Conservation (phyloP, 2,888 invertebrate genomes). For the Eubasilissa splendida region DNA sequence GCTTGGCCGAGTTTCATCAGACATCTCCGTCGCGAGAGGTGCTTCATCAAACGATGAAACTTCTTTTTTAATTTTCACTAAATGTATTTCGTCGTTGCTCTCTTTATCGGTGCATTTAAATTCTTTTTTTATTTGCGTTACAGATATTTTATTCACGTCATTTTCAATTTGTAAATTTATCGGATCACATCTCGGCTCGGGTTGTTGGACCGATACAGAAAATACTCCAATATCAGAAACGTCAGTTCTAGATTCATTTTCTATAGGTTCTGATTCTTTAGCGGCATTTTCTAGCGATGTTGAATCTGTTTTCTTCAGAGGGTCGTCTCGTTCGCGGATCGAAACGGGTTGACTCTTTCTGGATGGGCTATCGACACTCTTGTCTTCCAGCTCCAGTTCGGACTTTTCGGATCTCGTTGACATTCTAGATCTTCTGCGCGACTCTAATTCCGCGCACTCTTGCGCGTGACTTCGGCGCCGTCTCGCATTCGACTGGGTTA, state of each 20-base stretch:
- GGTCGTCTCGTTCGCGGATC: background rate
- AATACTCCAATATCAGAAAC: background rate
- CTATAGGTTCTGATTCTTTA: background rate
- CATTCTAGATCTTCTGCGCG: slow-evolving; percentile 1
- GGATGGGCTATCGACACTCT: background rate
- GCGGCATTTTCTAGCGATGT: background rate
- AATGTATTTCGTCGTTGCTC: background rate
- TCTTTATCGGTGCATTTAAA: background rate
- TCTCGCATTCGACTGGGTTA: slow-evolving; percentile 33
- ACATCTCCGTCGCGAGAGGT: background rate
- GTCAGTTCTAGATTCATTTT: background rate
- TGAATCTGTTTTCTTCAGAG: background rate
- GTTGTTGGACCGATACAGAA: background rate
- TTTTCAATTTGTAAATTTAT: background rate
- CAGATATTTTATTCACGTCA: background rate
- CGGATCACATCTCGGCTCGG: background rate
- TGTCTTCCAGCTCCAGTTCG: background rate
- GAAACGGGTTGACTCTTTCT: background rate
- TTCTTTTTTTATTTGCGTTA: slow-evolving; percentile 10
- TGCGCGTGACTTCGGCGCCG: slow-evolving; percentile 20
- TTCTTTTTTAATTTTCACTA: slow-evolving; percentile 22
- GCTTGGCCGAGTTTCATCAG: too few species aligned
- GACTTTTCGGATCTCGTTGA: slow-evolving; percentile 24
- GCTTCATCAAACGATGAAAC: background rate
- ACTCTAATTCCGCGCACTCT: slow-evolving; percentile 6